Evolutionary conservation across 2,113 vertebrate species (phyloP).

Genomic region (Pitta sordida): DNA sequence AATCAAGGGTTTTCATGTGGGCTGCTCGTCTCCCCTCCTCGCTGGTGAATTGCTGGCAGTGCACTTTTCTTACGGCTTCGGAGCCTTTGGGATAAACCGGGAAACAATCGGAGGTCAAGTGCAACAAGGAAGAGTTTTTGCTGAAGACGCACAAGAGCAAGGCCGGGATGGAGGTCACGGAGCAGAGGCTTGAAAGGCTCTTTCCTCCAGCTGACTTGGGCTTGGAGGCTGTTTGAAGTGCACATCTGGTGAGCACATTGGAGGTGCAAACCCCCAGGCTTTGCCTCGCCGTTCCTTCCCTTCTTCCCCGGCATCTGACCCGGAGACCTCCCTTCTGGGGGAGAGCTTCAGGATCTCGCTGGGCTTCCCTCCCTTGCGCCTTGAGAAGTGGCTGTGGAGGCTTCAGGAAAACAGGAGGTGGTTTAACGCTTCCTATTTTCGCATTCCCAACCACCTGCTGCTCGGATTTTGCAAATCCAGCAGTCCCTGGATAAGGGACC

Average conservation of each 20-base stretch:
- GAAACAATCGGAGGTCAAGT: slow-evolving; percentile 29
- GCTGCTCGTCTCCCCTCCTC: neutral
- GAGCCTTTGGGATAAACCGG: slow-evolving; percentile 12
- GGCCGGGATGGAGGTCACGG: neutral
- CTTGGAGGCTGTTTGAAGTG: neutral
- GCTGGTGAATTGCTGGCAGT: neutral
- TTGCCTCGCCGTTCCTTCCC: neutral
- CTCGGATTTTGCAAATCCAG: neutral
- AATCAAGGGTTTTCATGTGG: neutral
- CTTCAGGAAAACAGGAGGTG: neutral
- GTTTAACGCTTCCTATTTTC: neutral
- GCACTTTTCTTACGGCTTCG: neutral
- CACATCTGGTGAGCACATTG: slow-evolving; percentile 62
- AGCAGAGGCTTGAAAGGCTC: neutral
- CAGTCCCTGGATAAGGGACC: neutral
- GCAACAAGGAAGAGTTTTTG: slow-evolving; percentile 7
- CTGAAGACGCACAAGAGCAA: neutral
- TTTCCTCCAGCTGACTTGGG: neutral
- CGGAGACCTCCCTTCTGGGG: slow-evolving; percentile 1
- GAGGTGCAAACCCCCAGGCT: neutral
- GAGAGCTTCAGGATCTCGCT: neutral
- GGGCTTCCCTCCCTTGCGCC: neutral
- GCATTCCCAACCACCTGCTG: neutral
- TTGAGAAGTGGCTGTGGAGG: neutral
- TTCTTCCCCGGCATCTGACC: slow-evolving; percentile 10